A percentile compares a stretch with the other conserved stretches of the same genome.
Conservation (phyloP, 2,113 vertebrate species). For the Mustela nigripes region DNA sequence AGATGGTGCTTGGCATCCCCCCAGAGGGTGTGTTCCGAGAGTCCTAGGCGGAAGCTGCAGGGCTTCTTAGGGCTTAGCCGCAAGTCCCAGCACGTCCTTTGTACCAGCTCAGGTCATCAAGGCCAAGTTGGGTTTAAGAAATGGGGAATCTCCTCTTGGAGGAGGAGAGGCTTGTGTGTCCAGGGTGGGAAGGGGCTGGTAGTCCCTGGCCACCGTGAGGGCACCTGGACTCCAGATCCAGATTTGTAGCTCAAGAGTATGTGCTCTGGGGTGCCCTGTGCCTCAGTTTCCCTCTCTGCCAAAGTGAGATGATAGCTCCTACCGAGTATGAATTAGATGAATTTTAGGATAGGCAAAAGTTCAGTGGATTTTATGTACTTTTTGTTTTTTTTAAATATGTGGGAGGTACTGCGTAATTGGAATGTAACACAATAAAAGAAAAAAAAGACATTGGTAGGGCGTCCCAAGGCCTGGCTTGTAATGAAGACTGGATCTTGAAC, state of each 20-base stretch:
- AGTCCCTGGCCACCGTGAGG: accelerated
- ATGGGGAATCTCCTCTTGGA: not conserved
- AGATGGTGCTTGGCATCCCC: not conserved
- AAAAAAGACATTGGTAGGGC: not conserved
- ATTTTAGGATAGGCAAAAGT: not conserved
- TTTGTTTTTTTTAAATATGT: not conserved
- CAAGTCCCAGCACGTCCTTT: not conserved
- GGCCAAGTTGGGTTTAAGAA: not conserved
- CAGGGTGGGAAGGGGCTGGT: too few species aligned
- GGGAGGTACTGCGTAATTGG: not conserved
- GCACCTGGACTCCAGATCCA: not conserved
- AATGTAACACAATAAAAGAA: not conserved
- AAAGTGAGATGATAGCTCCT: not conserved
- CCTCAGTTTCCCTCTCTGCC: not conserved
- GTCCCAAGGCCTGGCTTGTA: not conserved
- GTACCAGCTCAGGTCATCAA: not conserved
- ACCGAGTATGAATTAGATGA: not conserved
- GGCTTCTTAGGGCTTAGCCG: not conserved
- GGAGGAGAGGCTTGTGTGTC: accelerated
- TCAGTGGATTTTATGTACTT: not conserved
- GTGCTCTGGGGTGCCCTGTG: not conserved
- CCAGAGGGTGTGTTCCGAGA: not conserved
- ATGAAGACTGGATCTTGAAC: not conserved
- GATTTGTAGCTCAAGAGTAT: not conserved
- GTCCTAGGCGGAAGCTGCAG: not conserved